Conservation (phyloP, 2,797 vertebrate genomes). For the Melanotaenia trifasciata region DNA sequence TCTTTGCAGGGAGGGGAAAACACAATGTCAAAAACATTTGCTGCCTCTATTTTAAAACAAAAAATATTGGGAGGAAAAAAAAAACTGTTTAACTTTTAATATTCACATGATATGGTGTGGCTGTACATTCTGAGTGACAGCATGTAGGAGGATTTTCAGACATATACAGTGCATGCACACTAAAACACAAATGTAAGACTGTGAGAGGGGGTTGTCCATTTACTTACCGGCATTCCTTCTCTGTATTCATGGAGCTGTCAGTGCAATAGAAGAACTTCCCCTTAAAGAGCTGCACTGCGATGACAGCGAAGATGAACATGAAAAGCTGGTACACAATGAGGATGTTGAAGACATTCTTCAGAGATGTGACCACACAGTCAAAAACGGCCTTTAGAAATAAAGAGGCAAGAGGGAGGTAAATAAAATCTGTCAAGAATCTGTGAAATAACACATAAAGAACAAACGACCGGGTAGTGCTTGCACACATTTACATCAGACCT, state of each 20-base stretch:
- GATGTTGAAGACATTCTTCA: conserved; percentile 99
- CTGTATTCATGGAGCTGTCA: conserved; percentile 94
- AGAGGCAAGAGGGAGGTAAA: conserved; percentile 2
- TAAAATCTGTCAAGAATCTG: conserved; percentile 19
- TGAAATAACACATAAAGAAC: neutral
- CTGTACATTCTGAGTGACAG: conserved; percentile 33
- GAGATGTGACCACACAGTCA: conserved; percentile 97
- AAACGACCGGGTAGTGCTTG: neutral
- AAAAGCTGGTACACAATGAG: conserved; percentile 99
- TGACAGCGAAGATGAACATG: conserved; percentile 99
- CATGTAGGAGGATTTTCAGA: conserved; percentile 22
- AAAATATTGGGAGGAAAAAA: neutral
- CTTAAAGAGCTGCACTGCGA: conserved; percentile 98
- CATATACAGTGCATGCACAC: conserved; percentile 2
- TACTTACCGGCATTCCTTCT: conserved; percentile 97
- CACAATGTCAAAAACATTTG: conserved; percentile 1
- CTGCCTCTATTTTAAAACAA: neutral
- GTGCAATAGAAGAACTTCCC: conserved; percentile 99
- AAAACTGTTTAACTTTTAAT: neutral
- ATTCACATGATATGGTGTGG: conserved; percentile 5
- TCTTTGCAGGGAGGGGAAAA: neutral
- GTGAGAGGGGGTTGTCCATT: conserved; percentile 10
- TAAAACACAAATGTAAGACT: conserved; percentile 14
- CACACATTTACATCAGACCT: conserved; percentile 81
- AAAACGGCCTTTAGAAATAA: conserved; percentile 89